Conservation (phyloP, 2,797 vertebrate genomes). For the Petrocephalus schoutedeni region DNA sequence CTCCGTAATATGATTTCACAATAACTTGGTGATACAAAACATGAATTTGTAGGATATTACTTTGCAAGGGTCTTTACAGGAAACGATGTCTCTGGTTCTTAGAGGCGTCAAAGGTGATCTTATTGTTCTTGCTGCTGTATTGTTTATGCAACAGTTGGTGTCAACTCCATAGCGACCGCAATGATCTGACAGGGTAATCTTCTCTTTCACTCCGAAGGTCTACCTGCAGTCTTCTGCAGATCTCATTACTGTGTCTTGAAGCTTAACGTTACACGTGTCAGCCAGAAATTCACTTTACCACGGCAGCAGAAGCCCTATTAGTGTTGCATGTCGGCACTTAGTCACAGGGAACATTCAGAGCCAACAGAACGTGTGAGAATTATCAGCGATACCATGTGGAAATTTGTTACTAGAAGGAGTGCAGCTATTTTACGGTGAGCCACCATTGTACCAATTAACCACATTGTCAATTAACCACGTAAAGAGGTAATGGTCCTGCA, state of each 20-base stretch:
- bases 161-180: neutral
- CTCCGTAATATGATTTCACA: neutral
- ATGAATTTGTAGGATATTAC: neutral
- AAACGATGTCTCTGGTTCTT: neutral
- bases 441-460: conserved; percentile 7
- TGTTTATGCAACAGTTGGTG: neutral
- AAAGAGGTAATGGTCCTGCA: conserved; percentile 26
- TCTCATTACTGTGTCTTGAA: neutral
- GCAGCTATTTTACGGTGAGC: neutral
- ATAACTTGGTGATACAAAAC: neutral
- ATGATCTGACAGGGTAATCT: neutral
- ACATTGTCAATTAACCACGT: neutral
- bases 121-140: neutral
- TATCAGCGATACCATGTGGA: conserved; percentile 4
- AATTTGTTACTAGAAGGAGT: conserved; percentile 13
- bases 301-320: neutral
- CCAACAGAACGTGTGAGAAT: conserved; percentile 33
- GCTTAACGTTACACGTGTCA: neutral
- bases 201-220: neutral
- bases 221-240: neutral
- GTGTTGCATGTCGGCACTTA: conserved; percentile 13
- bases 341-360: conserved; percentile 15
- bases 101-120: neutral
- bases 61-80: neutral
- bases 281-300: neutral